Evolutionary conservation across 2,113 vertebrate species (phyloP).

Genomic region (Pteronura brasiliensis): DNA sequence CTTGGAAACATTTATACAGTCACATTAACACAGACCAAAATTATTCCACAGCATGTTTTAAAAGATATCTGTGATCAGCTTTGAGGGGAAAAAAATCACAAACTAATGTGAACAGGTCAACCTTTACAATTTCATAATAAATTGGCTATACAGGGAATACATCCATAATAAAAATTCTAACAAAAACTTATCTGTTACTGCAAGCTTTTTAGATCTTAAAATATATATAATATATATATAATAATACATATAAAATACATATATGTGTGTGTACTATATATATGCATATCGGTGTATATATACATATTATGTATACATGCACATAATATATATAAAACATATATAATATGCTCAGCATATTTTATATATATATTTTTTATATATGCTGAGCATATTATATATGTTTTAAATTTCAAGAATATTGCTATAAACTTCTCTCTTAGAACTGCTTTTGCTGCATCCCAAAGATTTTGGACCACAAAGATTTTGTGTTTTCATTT

Average conservation of each 20-base stretch:
- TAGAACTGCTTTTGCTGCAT: not conserved
- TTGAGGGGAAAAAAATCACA: not conserved
- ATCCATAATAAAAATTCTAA: not conserved
- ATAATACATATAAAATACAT: no score
- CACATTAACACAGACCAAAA: not conserved
- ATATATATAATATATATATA: not conserved
- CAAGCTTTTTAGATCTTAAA: slow-evolving; percentile 8
- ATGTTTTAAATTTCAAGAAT: slow-evolving; percentile 4
- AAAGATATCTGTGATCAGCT: not conserved
- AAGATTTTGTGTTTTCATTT: not conserved
- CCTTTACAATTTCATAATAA: not conserved
- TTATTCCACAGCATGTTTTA: not conserved
- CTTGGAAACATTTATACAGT: not conserved
- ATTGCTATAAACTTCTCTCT: not conserved
- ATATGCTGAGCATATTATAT: not conserved
- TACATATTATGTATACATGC: no score
- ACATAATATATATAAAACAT: no score
- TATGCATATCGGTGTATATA: not conserved
- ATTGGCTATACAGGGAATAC: not conserved
- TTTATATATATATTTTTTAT: not conserved
- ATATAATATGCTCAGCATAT: not conserved
- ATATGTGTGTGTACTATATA: not conserved
- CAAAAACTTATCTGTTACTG: not conserved
- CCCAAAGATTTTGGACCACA: not conserved
- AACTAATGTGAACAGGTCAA: not conserved